Evolutionary conservation across 92 coral and sea anemone species (phyloP).

Genomic region (Paragorgia papillata): DNA sequence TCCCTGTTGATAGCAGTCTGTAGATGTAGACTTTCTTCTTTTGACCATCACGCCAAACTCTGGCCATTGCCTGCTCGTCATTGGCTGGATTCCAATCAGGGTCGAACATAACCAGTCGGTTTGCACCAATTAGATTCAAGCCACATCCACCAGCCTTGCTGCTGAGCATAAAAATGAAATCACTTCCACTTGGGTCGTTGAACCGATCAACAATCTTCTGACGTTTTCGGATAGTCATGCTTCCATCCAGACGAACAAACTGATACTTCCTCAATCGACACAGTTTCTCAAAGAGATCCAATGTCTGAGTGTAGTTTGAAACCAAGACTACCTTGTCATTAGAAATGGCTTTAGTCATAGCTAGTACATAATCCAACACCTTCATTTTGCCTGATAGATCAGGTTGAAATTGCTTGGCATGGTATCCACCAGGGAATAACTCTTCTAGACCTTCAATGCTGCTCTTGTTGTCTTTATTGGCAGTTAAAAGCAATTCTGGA

Average conservation of each 20-base stretch:
- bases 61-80: slow-evolving; percentile 99
- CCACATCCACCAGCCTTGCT: slow-evolving; percentile 99
- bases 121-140: slow-evolving; percentile 92
- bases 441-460: slow-evolving; percentile 82
- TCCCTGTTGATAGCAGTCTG: slow-evolving; percentile 70
- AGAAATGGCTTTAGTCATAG: slow-evolving; percentile 89
- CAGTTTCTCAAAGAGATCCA: slow-evolving; percentile 94
- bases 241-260: slow-evolving; percentile 89
- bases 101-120: slow-evolving; percentile 95
- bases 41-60: slow-evolving; percentile 97
- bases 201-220: slow-evolving; percentile 93
- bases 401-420: slow-evolving; percentile 68
- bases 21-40: slow-evolving; percentile 74
- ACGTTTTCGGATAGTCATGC: slow-evolving; percentile 93
- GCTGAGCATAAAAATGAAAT: slow-evolving; percentile 93
- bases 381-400: slow-evolving; percentile 89
- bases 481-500: slow-evolving; percentile 49
- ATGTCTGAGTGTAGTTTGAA: slow-evolving; percentile 95
- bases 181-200: slow-evolving; percentile 89
- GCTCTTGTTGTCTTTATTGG: slow-evolving; percentile 65
- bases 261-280: slow-evolving; percentile 83
- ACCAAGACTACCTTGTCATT: slow-evolving; percentile 91
- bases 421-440: slow-evolving; percentile 72
- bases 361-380: slow-evolving; percentile 84
- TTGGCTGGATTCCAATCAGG: slow-evolving; percentile 99